phyloP scores from a whole-genome alignment of 2,113 vertebrate species.

The Scopus umbretta region DNA sequence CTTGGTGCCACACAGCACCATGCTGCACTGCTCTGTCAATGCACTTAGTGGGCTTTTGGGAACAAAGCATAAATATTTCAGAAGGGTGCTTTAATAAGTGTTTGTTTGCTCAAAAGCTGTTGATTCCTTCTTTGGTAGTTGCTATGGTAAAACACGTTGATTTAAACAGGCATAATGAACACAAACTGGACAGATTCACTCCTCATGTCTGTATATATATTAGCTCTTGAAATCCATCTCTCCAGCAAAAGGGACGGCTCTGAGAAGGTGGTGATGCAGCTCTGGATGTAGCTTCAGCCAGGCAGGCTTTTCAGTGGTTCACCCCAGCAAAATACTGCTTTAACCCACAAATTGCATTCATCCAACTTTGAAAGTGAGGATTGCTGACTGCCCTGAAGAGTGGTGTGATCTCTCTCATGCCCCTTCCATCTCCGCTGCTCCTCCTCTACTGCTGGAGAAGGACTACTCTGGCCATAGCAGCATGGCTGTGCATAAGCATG shows the following conservation, averaged over 20 bases:
- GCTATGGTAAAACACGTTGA: conserved; percentile 35
- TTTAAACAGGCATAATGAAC: conserved; percentile 12
- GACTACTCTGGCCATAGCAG: background rate
- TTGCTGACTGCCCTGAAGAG: background rate
- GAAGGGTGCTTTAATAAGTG: conserved; percentile 10
- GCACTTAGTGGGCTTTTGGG: conserved; percentile 22
- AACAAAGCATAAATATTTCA: conserved; percentile 43
- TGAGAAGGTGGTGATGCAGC: background rate
- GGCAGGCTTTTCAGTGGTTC: background rate
- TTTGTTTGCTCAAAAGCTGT: conserved; percentile 35
- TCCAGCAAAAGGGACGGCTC: accelerated
- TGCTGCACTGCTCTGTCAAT: background rate
- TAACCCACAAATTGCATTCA: background rate
- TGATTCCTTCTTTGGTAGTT: conserved; percentile 15
- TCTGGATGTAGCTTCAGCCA: background rate
- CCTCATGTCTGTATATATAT: background rate
- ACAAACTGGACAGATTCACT: background rate
- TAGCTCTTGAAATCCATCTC: background rate
- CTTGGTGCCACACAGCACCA: background rate
- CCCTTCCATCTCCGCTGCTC: background rate
- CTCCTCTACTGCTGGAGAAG: background rate
- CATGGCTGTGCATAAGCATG: background rate
- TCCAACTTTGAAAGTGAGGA: background rate
- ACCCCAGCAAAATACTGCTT: background rate
- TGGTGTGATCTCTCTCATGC: background rate